Base-by-base conservation (phyloP, 2,797 vertebrate species). In the Spinibarbus caldwelli region DNA sequence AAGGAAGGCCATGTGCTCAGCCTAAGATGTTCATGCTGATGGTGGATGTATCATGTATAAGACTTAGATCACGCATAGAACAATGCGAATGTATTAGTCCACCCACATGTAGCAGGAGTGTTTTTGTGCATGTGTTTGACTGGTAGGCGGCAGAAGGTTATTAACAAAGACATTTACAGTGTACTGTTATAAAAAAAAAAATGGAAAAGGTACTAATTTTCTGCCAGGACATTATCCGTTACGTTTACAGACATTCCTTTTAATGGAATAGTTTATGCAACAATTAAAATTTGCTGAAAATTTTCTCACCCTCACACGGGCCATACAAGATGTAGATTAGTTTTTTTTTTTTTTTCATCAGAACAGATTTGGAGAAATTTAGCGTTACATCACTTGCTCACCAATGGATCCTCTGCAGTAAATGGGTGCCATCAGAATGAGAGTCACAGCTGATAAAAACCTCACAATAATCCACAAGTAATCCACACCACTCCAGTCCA, bases 71-170 rank as follows among this genome's bases (percentile, higher is more conserved):
- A 17, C 29, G 31, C 41, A 83, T 38, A 29, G 17, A 47, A 64
- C 71, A 75, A 62, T 83, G 71, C 17, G 1, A 41, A 45, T 36
- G 29, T 49, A 62, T 83, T 64, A 38, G 57, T 66, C 70, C 81
- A 66, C 81, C 57, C 71, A 75, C 81, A 47, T 62, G 68, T 71
- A 62, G 19, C 26, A 1, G 2, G 38, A 64, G 29, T 31, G 38
- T 47, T 72, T 72, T 52, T 81, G 71, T 36, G 26, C 57, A 6
- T 43, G 41, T 36, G 71, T 83, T 31, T 62, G 68, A 72, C 19
- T n/a, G 54, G 54, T 71, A 66, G 57, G 54, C 0, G 31, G 41
- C 59, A 29, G 29, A 75, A 66, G 47, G 57, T 45, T 64, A 57
- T 38, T 59, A 19, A 77, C 75, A 12, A 19, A 34, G 29, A 19